Evolutionary conservation across 2,113 vertebrate genomes (phyloP).

Genomic region (Coptodon bakossiorum): DNA sequence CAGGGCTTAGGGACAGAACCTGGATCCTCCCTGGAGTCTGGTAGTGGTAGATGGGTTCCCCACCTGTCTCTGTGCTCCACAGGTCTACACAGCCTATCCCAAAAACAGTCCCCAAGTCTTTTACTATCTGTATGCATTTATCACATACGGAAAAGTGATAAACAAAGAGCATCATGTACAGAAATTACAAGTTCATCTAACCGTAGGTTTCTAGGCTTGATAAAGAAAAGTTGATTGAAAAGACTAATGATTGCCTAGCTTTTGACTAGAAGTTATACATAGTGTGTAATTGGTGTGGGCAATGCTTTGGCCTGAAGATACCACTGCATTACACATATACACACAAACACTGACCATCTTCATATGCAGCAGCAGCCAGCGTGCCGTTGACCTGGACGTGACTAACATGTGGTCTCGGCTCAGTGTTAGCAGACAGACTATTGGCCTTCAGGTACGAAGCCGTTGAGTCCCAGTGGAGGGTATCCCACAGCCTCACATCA

Average conservation of each 20-base stretch:
- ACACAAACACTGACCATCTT: conserved; percentile 81
- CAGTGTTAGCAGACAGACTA: conserved; percentile 59
- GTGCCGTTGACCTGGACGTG: conserved; percentile 84
- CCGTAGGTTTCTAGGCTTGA: accelerated
- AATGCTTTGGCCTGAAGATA: background rate
- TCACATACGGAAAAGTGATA: background rate
- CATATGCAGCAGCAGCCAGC: conserved; percentile 85
- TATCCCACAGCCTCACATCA: conserved; percentile 92
- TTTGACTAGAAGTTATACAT: background rate
- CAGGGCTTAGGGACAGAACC: conserved; percentile 74
- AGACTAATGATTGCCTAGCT: background rate
- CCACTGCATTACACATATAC: conserved; percentile 20
- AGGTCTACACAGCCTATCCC: conserved; percentile 80
- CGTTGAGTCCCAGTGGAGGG: conserved; percentile 83
- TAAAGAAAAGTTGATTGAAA: background rate
- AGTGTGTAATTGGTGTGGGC: background rate
- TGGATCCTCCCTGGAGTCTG: conserved; percentile 79
- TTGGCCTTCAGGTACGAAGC: conserved; percentile 78
- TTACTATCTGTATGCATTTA: background rate
- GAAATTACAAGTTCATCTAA: background rate
- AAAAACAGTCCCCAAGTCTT: background rate
- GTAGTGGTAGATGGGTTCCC: conserved; percentile 80
- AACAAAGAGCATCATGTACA: background rate
- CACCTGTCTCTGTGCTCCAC: conserved; percentile 82
- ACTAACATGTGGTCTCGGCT: conserved; percentile 74